phyloP scores from a whole-genome alignment of 2,797 vertebrate genomes.

The Nasua narica region DNA sequence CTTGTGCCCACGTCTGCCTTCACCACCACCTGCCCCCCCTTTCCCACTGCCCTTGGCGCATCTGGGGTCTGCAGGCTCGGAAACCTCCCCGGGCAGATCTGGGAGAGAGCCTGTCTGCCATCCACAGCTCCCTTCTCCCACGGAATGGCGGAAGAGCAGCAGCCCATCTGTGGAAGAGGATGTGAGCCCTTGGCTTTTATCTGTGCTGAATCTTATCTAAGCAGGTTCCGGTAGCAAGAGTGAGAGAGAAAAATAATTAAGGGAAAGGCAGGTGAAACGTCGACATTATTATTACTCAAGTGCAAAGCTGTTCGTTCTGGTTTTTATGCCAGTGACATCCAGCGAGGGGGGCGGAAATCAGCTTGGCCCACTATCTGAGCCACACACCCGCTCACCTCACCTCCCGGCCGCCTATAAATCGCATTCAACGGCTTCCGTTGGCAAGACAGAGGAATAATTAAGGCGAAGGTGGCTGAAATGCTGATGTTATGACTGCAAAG shows the following conservation, averaged over 20 bases:
- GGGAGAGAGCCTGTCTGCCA: not conserved
- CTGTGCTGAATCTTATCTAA: conserved; percentile 77
- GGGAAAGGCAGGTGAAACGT: conserved; percentile 73
- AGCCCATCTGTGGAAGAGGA: conserved; percentile 62
- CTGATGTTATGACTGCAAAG: conserved; percentile 80
- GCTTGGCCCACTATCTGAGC: conserved; percentile 71
- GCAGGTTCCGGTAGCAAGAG: conserved; percentile 76
- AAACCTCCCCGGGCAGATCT: not conserved
- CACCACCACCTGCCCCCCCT: not conserved
- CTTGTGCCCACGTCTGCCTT: not conserved
- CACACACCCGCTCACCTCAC: not conserved
- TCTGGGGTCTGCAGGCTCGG: not conserved
- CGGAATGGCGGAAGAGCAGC: not conserved
- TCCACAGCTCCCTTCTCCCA: not conserved
- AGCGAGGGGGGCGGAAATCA: not conserved
- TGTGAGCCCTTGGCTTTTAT: conserved; percentile 72
- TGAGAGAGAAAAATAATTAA: conserved; percentile 80
- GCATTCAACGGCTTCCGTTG: conserved; percentile 78
- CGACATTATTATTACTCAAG: conserved; percentile 82
- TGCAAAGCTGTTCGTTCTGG: conserved; percentile 70
- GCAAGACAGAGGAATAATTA: conserved; percentile 83
- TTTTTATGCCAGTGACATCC: conserved; percentile 46
- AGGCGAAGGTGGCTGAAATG: conserved; percentile 78
- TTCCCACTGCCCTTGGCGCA: not conserved
- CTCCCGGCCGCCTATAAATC: conserved; percentile 75